Conservation (phyloP, 2,888 invertebrate species). For the Gerosis bhagava region DNA sequence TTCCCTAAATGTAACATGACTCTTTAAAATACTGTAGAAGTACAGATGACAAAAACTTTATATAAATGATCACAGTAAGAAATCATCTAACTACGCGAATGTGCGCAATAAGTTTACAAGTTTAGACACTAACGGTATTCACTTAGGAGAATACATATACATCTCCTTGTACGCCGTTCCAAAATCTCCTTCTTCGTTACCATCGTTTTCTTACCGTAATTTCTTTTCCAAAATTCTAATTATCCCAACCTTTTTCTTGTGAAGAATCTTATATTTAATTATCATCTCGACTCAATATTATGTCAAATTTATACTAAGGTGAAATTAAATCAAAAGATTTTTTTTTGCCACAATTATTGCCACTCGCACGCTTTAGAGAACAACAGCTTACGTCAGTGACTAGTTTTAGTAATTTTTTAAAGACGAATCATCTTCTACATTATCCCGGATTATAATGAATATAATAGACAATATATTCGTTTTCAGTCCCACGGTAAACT, state of each 20-base stretch:
- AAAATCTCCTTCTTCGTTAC: slow-evolving; percentile 1
- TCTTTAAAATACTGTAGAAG: slow-evolving; percentile 39
- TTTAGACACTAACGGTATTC: slow-evolving; percentile 45
- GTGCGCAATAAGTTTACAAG: slow-evolving; percentile 71
- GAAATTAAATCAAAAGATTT: no score
- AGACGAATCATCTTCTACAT: slow-evolving; percentile 34
- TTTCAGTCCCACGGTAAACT: slow-evolving; percentile 70
- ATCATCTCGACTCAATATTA: no score
- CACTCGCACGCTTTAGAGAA: no score
- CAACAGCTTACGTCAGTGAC: no score
- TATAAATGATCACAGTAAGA: slow-evolving; percentile 76
- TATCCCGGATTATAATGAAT: slow-evolving; percentile 41
- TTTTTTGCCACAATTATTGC: no score
- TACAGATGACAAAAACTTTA: slow-evolving; percentile 51
- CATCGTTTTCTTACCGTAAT: neutral
- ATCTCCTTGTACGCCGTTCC: slow-evolving; percentile 15
- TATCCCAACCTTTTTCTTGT: no score
- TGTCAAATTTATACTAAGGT: no score
- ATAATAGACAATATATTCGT: slow-evolving; percentile 39
- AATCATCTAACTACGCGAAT: slow-evolving; percentile 76
- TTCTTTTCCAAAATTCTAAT: no score
- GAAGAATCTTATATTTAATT: no score
- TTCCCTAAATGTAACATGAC: slow-evolving; percentile 29
- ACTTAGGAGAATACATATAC: slow-evolving; percentile 19
- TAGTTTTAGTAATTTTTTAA: slow-evolving; percentile 37